Base-by-base conservation (phyloP, 2,113 vertebrate genomes). In the Probosciger aterrimus region DNA sequence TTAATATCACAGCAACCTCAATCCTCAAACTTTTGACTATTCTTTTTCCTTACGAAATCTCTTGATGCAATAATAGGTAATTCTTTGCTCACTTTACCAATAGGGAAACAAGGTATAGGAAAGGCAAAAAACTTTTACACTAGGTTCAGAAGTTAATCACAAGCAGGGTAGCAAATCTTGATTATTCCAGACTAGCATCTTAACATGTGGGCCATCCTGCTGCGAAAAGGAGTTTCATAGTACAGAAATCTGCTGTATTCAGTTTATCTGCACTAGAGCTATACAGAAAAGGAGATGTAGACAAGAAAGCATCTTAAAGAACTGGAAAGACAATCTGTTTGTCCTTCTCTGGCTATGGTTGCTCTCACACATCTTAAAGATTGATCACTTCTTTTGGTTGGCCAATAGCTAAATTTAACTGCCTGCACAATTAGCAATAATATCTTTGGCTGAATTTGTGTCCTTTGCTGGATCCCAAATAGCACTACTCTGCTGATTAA, bases 261-360 rank as follows among this genome's bases (percentile, higher is more conserved):
- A 70, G 30, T 62, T 6, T 37, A 41, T 23, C n/a, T 75, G 41
- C n/a, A 70, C 43, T 31, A 75, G 22, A 87, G 22, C 11, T 79
- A 71, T 12, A 71, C 5, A 85, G 43, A 74, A 65, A 9, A 91
- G 78, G 25, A 79, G 70, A 14, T 80, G 47, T 33, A 70, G 76
- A 90, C 10, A 57, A 86, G 79, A 90, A 60, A 14, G 19, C n/a
- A 73, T 52, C 35, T 65, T 39, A 62, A 88, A 88, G 57, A 88
- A 55, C 17, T 35, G 31, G 82, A 90, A 97, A 95, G 85, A 82
- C 84, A 88, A 79, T 90, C 63, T 79, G 18, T 92, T 90, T 93
- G 82, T 23, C 82, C 55, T 95, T 88, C 52, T 83, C 53, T 59
- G n/a, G 68, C 41, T 92, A 14, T 5, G 57, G 59, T 11, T 69